Percentiles rank a stretch among this genome's conserved stretches.
Conservation (phyloP, 2,797 vertebrate genomes). For the Halcyon badia region DNA sequence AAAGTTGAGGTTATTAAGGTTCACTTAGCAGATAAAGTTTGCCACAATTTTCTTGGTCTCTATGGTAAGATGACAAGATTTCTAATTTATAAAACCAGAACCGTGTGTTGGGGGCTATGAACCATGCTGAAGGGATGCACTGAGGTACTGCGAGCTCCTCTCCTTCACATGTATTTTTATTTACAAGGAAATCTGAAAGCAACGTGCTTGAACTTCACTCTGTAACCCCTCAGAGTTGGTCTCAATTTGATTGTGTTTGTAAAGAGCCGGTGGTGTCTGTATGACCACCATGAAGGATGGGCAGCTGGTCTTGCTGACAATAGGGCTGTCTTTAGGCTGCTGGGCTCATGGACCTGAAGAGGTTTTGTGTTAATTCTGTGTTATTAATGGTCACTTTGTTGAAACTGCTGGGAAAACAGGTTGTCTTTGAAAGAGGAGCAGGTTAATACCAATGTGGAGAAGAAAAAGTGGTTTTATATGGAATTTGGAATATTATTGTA, state of each 20-base stretch:
- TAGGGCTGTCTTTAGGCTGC: neutral
- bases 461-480: rapidly evolving
- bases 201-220: constrained; percentile 7
- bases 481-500: neutral
- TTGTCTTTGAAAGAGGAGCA: neutral
- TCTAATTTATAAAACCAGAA: constrained; percentile 79
- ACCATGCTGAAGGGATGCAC: constrained; percentile 63
- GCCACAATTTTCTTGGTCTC: constrained; percentile 76
- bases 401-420: neutral
- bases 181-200: constrained; percentile 65
- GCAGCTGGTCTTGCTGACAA: neutral
- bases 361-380: neutral
- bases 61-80: constrained; percentile 80
- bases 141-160: constrained; percentile 35
- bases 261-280: neutral
- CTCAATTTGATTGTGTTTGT: neutral
- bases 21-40: constrained; percentile 83
- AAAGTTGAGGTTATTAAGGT: constrained; percentile 82
- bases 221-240: neutral
- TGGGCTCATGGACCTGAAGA: rapidly evolving
- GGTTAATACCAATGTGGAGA: rapidly evolving
- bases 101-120: constrained; percentile 74
- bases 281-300: rapidly evolving
- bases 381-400: neutral
- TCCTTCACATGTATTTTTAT: constrained; percentile 15